A percentile compares a stretch with the other conserved stretches of the same genome.
These are phyloP conservation scores for Zaprionus africanus DNA, from an alignment of 1,140 invertebrate species.

Conservation along the genomic window DNA sequence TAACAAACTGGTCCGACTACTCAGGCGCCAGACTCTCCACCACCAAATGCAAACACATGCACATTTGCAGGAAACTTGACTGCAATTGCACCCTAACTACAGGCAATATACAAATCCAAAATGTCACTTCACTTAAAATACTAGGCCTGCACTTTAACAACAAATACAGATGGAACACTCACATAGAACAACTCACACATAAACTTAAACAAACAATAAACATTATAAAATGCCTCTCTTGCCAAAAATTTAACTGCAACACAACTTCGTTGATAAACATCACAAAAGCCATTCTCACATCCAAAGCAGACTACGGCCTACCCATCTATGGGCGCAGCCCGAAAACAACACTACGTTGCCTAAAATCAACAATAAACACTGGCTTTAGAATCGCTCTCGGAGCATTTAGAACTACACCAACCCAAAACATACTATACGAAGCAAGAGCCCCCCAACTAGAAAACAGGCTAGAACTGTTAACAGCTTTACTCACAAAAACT, in stretches of 20 bases:
- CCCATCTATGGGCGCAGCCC: constrained; percentile 20
- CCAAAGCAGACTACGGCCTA: constrained; percentile 29
- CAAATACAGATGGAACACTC: constrained; percentile 41
- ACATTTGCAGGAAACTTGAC: constrained; percentile 39
- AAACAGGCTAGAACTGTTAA: constrained; percentile 11
- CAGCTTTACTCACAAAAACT: constrained; percentile 1
- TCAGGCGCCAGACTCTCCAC: constrained; percentile 19
- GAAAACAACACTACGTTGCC: constrained; percentile 8
- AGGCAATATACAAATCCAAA: constrained; percentile 35
- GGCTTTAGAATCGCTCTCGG: constrained; percentile 21
- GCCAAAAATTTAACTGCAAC: constrained; percentile 35
- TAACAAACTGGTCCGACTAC: constrained; percentile 27
- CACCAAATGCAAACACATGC: constrained; percentile 30
- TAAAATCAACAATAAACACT: constrained; percentile 16
- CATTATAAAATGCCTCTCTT: constrained; percentile 48
- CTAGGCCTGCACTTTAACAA: constrained; percentile 39
- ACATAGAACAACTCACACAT: constrained; percentile 24
- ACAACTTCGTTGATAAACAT: constrained; percentile 21
- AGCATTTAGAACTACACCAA: constrained; percentile 17
- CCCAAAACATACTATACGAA: constrained; percentile 18
- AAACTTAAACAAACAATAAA: constrained; percentile 25
- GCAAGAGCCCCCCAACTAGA: constrained; percentile 5
- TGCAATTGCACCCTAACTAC: constrained; percentile 27
- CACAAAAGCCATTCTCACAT: constrained; percentile 28
- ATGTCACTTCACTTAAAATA: constrained; percentile 35